Conservation (phyloP, 2,888 invertebrate species). For the Caenorhabditis sp. region DNA sequence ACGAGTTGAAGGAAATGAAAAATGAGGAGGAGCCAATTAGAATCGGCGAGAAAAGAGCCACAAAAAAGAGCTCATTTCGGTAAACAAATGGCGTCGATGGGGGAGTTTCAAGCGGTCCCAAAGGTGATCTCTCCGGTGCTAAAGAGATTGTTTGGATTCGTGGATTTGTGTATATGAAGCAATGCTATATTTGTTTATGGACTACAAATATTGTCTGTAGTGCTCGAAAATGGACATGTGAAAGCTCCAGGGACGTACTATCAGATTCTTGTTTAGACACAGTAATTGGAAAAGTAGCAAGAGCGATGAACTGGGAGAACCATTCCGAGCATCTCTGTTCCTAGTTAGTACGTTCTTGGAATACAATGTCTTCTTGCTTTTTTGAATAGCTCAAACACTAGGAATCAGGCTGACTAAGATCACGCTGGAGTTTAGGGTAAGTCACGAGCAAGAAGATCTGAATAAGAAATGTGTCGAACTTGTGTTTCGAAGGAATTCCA, state of each 20-base stretch:
- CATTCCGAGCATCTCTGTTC: no score
- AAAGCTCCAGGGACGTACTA: slow-evolving; percentile 7
- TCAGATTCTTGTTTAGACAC: no score
- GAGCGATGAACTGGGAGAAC: no score
- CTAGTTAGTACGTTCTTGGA: not conserved
- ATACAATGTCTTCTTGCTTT: not conserved
- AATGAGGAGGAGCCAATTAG: slow-evolving; percentile 61
- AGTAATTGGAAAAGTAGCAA: no score
- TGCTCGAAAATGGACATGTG: not conserved
- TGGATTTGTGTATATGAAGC: not conserved
- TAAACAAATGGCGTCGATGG: slow-evolving; percentile 47
- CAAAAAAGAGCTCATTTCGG: not conserved
- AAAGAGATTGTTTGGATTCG: not conserved
- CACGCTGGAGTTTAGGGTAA: not conserved
- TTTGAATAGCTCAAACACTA: not conserved
- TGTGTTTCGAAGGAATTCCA: slow-evolving; percentile 6
- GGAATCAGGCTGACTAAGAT: not conserved
- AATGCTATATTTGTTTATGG: slow-evolving; percentile 12
- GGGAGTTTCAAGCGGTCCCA: slow-evolving; percentile 21
- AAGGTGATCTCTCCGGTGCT: slow-evolving; percentile 7
- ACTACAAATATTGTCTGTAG: not conserved
- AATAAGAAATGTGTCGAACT: not conserved
- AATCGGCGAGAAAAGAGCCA: not conserved
- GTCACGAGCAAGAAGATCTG: not conserved
- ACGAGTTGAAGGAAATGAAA: slow-evolving; percentile 40